phyloP scores from a whole-genome alignment of 2,113 vertebrate genomes.

The Poeciliopsis occidentalis region DNA sequence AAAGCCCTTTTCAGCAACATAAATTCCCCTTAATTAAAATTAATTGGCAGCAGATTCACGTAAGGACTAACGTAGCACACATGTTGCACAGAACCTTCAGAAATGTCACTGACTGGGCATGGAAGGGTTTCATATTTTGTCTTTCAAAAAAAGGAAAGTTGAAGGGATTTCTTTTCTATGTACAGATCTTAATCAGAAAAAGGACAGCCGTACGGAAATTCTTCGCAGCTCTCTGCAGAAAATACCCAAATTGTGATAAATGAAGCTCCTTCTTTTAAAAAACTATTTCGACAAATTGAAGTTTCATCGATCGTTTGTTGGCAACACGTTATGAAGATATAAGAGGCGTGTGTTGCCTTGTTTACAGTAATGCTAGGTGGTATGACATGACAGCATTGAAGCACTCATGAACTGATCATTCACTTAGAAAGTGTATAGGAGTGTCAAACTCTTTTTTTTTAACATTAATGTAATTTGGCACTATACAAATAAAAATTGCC shows the following conservation, averaged over 20 bases:
- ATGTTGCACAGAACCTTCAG: too few relatives aligned
- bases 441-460: too few relatives aligned
- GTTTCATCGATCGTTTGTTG: neutral
- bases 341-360: too few relatives aligned
- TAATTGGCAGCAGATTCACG: conserved; percentile 57
- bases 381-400: neutral
- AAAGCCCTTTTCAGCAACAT: conserved; percentile 35
- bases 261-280: neutral
- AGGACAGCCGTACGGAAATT: neutral
- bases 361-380: too few relatives aligned
- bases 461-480: too few relatives aligned
- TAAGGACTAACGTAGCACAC: conserved; percentile 28
- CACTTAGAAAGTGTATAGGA: neutral
- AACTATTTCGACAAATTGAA: neutral
- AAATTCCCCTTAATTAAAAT: conserved; percentile 60
- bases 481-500: too few relatives aligned
- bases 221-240: neutral
- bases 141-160: conserved; percentile 24
- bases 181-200: neutral
- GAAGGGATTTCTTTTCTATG: neutral
- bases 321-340: too few relatives aligned
- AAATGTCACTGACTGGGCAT: too few relatives aligned
- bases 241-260: neutral
- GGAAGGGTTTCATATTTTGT: too few relatives aligned
- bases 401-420: too few relatives aligned